Base-by-base conservation (phyloP, 2,888 invertebrate genomes). In the Lacanobia oleracea region DNA sequence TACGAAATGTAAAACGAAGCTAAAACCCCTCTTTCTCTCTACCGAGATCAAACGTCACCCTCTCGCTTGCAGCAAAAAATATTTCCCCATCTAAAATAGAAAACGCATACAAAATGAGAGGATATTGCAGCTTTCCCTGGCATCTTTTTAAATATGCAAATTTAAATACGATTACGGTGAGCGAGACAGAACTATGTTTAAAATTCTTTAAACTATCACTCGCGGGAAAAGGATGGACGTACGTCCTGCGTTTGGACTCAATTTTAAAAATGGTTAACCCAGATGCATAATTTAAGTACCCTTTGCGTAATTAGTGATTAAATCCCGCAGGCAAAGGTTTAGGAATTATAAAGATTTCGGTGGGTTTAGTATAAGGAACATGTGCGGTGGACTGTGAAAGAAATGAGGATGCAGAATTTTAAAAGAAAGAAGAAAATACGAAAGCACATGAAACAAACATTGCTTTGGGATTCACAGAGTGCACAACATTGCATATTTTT, bases 111-210 rank as follows among this genome's bases (percentile, higher is more conserved):
- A 87, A 87, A 92, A 90, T 91, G 91, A 90, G 88, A 87, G 89
- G 88, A 91, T 90, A 91, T 91, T 89, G 90, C 90, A 88, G 86
- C 82, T 83, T 85, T 86, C 79, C 82, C 81, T 78, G 77, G 80
- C 84, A 86, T 84, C 90, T 91, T 91, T 92, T 93, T 88, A 90
- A 90, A 91, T 88, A 93, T 92, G 92, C 90, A 92, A 91, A 92
- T 92, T 91, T 90, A 89, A 91, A 93, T 91, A 85, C 88, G 90
- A 92, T 92, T 91, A 91, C 87, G 82, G 75, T 59, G 86, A 91
- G 77, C 70, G 88, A 82, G 90, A 90, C 33, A 73, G 86, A 59
- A 50, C 68, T 62, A 81, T 78, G 63, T 79, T 73, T 76, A 75
- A 77, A 66, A 65, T 27, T 66, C 59, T 77, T 74, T 65, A 23